These are phyloP conservation scores for Brachypalpus laphriformis DNA, from an alignment of 2,888 invertebrate genomes.

Conservation along the genomic window DNA sequence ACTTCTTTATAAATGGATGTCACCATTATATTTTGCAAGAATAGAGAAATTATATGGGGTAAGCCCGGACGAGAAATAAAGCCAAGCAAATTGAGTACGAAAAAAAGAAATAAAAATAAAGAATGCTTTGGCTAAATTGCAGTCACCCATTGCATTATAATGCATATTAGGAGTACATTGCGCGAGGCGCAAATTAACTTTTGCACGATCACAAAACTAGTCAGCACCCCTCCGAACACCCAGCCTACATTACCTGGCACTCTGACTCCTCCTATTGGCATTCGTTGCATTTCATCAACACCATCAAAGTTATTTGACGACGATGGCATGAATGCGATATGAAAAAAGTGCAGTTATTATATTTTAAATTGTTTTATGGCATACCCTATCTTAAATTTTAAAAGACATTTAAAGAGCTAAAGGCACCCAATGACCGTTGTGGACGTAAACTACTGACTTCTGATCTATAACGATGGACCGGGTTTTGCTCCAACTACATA, in stretches of 20 bases:
- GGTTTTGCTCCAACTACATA: too few species aligned
- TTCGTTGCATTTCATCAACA: constrained; percentile 38
- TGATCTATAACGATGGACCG: too few species aligned
- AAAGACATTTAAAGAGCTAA: too few species aligned
- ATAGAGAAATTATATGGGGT: constrained; percentile 27
- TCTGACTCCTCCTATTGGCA: constrained; percentile 14
- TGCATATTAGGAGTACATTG: constrained; percentile 66
- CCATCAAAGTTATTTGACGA: not conserved
- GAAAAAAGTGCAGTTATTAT: constrained; percentile 33
- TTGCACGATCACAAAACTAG: constrained; percentile 47
- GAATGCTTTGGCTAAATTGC: constrained; percentile 41
- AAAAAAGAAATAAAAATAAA: constrained; percentile 3
- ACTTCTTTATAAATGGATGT: not conserved
- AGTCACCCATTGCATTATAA: constrained; percentile 60
- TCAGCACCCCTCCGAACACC: constrained; percentile 12
- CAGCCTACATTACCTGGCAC: not conserved
- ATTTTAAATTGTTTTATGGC: constrained; percentile 12
- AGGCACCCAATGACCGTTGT: too few species aligned
- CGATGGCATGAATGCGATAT: constrained; percentile 15
- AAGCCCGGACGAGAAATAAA: not conserved
- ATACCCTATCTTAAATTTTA: not conserved
- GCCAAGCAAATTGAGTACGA: constrained; percentile 39
- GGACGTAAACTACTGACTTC: too few species aligned
- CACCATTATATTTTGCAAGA: constrained; percentile 33
- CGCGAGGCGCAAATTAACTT: constrained; percentile 56